Evolutionary conservation across 2,113 vertebrate species (phyloP), one percentile per base, ranked within the genome.

Genomic region (Mionectes macconnelli): DNA sequence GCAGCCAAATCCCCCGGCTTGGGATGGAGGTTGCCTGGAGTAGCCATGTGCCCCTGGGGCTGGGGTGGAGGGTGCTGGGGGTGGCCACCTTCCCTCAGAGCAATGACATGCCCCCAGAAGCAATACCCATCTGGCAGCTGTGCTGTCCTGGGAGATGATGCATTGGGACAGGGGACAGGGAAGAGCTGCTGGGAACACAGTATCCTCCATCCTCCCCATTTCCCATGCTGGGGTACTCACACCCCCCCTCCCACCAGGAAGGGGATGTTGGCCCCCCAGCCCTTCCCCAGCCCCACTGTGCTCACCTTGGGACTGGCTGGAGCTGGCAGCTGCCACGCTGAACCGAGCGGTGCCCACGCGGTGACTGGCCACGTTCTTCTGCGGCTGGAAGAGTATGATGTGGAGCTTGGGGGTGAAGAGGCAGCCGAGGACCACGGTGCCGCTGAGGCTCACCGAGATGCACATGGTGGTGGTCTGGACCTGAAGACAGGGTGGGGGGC

Each of bases 391-490:
- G 95, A 99, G 98, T 92, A 99, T 99, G 97, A 99, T 99, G 98
- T 99, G 99, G 69, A 99, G 96, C 95, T 99, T 99, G 70, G 99
- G 99, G 3, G 99, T 98, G 35, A 99, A 99, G 96, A 99, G 98
- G 96, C 99, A 99, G 91, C 99, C 99, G 0, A 99, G 98, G 70
- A 99, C 99, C 95, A 99, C 99, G 0, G 99, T 99, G 64, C 99
- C 99, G 0, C 99, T 99, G 96, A 99, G 98, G 91, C 99, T 99
- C 93, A 99, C 99, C 0, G 99, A 99, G 97, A 99, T 98, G 25
- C 99, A 99, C 99, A 99, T 99, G 89, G 99, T 99, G 81, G 99
- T 99, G 79, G 99, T 99, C 98, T 99, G 99, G 50, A 99, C 99
- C 99, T 99, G 98, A 12, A 56, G 75, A 94, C 24, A 83, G 62